A percentile compares a stretch with the other conserved stretches of the same genome.
phyloP scores from a whole-genome alignment of 2,888 invertebrate genomes.

The Lithophane socia region DNA sequence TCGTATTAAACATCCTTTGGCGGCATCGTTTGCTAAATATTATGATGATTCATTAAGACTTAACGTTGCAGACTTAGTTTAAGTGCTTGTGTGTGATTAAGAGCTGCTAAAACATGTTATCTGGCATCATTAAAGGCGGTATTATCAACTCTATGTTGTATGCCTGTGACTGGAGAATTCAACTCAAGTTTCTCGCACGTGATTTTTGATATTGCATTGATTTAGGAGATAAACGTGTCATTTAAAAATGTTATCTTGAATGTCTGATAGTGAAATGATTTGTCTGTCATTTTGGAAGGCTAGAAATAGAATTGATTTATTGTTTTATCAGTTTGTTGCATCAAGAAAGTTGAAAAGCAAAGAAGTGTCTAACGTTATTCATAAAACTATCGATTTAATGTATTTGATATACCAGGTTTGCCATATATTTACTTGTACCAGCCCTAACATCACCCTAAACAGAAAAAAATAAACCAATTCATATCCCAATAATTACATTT shows the following conservation, averaged over 20 bases:
- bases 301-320: slow-evolving; percentile 33
- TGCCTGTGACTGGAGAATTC: not conserved
- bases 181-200: not conserved
- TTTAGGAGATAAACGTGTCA: slow-evolving; percentile 5
- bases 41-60: slow-evolving; percentile 61
- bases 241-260: slow-evolving; percentile 19
- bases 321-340: slow-evolving; percentile 5
- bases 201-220: slow-evolving; percentile 17
- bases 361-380: not conserved
- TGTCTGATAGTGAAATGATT: slow-evolving; percentile 4
- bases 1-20: slow-evolving; percentile 52
- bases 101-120: slow-evolving; percentile 19
- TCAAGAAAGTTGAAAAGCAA: slow-evolving; percentile 2
- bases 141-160: not conserved
- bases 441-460: not conserved
- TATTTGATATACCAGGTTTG: not conserved
- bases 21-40: slow-evolving; percentile 54
- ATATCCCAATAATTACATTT: slow-evolving; percentile 36
- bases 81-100: slow-evolving; percentile 25
- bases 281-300: not conserved
- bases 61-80: slow-evolving; percentile 13
- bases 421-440: not conserved
- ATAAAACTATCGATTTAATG: not conserved
- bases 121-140: slow-evolving; percentile 2
- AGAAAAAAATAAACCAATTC: slow-evolving; percentile 4